Evolutionary conservation across 2,113 vertebrate species (phyloP), one percentile per base, ranked within the genome.

Genomic region (Chauna torquata): DNA sequence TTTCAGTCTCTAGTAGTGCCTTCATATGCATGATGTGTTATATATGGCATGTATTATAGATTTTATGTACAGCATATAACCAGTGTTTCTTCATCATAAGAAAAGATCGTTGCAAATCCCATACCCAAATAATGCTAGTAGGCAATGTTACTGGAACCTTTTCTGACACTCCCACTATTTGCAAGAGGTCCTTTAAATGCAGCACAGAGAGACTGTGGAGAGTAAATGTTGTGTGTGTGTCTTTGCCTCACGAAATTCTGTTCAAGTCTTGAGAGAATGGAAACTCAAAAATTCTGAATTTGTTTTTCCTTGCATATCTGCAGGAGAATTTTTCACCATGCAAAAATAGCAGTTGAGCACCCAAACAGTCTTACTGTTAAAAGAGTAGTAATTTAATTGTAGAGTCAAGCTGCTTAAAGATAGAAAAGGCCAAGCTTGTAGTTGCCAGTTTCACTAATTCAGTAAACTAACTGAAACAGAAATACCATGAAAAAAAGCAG

Each of bases 231-330:
- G 34, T 36, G 34, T 55, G 62, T 42, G 38, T 42, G 34, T 61
- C 17, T 36, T 61, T 36, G 25, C 49, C 70, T 27, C 8, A 18
- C 54, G 49, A 28, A 72, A 19, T 14, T 40, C 18, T 40, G 49
- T 54, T 72, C 36, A 72, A 72, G 20, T 49, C 7, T 50, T 80
- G 24, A n/a, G 8, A 80, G 88, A 86, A 76, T 18, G 45, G 36
- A 65, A 91, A 68, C 4, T 38, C 40, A 6, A 49, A 5, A 4
- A 4, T 12, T n/a, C 34, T 20, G 0, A 17, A 10, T 38, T 65
- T 44, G 2, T 9, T 75, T 77, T 82, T 66, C 20, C 38, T 76
- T 83, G 14, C 44, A 23, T 57, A 12, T n/a, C 76, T 59, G 22
- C 22, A 38, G 54, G 82, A 86, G 14, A 68, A 16, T 22, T 88